phyloP scores from a whole-genome alignment of 2,888 invertebrate species.

The Stegana nigrithorax region DNA sequence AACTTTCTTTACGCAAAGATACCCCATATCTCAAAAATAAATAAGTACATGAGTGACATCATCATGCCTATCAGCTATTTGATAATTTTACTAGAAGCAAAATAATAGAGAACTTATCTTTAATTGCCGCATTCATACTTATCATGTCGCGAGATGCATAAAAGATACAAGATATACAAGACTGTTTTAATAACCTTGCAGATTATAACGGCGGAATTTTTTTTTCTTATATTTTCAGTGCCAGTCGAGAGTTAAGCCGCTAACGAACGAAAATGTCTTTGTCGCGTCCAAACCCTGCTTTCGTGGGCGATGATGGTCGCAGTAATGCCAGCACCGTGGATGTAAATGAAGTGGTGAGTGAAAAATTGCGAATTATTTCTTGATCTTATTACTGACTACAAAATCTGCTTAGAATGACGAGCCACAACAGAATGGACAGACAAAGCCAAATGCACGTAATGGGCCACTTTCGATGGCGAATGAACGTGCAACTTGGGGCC shows the following conservation, averaged over 20 bases:
- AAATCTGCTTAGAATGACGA: slow-evolving; percentile 24
- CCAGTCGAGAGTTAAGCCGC: no score
- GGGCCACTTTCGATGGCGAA: slow-evolving; percentile 1
- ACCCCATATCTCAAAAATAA: no score
- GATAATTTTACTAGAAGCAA: no score
- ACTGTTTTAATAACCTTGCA: no score
- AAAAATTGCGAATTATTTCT: neutral
- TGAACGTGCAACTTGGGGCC: slow-evolving; percentile 67
- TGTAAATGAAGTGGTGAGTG: slow-evolving; percentile 15
- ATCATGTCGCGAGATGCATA: slow-evolving; percentile 5
- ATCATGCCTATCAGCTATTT: neutral
- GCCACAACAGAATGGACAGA: slow-evolving; percentile 32
- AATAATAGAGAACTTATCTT: no score
- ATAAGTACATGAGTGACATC: no score
- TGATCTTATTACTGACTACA: slow-evolving; percentile 8
- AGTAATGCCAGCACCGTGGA: slow-evolving; percentile 45
- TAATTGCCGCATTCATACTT: slow-evolving; percentile 7
- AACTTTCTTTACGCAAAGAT: no score
- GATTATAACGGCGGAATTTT: no score
- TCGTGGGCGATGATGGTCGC: slow-evolving; percentile 63
- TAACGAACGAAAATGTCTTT: slow-evolving; percentile 32
- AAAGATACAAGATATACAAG: neutral
- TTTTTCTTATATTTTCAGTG: neutral
- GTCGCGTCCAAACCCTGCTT: slow-evolving; percentile 61
- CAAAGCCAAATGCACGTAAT: no score